phyloP scores from a whole-genome alignment of 2,797 vertebrate genomes.

The Champsocephalus esox region DNA sequence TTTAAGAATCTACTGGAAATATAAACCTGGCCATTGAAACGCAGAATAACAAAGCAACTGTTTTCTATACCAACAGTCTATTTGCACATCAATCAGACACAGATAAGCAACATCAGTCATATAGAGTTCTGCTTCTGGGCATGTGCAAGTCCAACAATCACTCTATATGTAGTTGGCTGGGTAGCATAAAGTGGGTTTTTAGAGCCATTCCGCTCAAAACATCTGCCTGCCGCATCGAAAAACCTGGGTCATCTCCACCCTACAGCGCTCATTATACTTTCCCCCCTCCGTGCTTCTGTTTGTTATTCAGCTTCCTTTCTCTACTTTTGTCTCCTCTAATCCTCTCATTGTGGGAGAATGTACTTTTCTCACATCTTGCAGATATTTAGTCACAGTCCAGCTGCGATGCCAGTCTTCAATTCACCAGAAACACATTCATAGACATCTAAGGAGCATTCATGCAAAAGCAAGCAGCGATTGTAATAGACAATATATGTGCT shows the following conservation, averaged over 20 bases:
- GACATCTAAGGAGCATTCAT: neutral
- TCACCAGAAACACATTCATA: conserved; percentile 6
- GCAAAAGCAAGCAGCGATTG: neutral
- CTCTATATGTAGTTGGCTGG: neutral
- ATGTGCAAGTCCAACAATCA: too few species aligned
- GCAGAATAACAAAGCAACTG: too few species aligned
- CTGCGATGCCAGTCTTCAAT: conserved; percentile 5
- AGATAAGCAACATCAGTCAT: neutral
- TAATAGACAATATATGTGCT: neutral
- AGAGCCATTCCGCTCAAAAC: neutral
- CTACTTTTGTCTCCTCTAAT: neutral
- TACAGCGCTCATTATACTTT: neutral
- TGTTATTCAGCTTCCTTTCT: neutral
- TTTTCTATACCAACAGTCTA: too few species aligned
- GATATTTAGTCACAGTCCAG: conserved; percentile 15
- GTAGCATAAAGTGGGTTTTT: neutral
- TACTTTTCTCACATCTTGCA: neutral
- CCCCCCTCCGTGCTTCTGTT: neutral
- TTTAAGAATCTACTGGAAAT: neutral
- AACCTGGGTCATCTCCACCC: conserved; percentile 6
- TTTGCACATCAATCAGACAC: neutral
- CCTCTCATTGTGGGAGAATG: neutral
- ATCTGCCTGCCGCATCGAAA: neutral
- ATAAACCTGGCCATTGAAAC: neutral
- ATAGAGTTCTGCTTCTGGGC: too few species aligned